Evolutionary conservation across 2,113 vertebrate species (phyloP).

Genomic region (Microcebus lehilahytsara): DNA sequence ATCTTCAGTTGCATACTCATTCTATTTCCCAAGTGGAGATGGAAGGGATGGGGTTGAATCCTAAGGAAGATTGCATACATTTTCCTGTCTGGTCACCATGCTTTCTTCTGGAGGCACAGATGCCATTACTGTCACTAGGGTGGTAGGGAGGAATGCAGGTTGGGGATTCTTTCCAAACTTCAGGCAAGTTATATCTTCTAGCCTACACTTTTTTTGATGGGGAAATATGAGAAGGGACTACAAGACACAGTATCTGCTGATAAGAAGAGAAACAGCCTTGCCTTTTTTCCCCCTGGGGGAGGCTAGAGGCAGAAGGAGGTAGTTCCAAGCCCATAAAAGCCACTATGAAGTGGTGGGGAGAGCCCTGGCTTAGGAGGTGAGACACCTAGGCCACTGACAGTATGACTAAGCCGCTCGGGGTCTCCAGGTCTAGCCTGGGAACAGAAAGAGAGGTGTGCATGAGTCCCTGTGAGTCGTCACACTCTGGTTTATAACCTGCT

Average conservation of each 20-base stretch:
- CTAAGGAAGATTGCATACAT: not conserved
- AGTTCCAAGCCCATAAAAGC: not conserved
- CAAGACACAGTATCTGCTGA: not conserved
- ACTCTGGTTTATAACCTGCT: not conserved
- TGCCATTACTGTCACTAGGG: fast-evolving
- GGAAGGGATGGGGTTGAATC: not conserved
- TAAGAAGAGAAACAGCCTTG: not conserved
- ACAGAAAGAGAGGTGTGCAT: not conserved
- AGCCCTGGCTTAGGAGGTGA: not conserved
- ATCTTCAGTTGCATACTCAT: not conserved
- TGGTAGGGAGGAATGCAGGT: not conserved
- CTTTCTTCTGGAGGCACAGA: not conserved
- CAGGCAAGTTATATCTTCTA: not conserved
- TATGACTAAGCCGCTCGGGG: not conserved
- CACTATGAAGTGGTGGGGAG: not conserved
- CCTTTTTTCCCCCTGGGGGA: not conserved
- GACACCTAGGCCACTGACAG: not conserved
- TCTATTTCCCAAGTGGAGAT: not conserved
- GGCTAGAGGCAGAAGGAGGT: not conserved
- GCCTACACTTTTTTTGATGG: not conserved
- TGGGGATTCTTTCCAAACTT: not conserved
- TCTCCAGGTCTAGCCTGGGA: not conserved
- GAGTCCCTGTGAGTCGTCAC: not conserved
- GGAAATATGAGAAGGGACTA: not conserved
- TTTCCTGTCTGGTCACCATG: not conserved